These are phyloP conservation scores for Myiotriccus ornatus DNA, from an alignment of 2,797 vertebrate genomes.

Conservation along the genomic window DNA sequence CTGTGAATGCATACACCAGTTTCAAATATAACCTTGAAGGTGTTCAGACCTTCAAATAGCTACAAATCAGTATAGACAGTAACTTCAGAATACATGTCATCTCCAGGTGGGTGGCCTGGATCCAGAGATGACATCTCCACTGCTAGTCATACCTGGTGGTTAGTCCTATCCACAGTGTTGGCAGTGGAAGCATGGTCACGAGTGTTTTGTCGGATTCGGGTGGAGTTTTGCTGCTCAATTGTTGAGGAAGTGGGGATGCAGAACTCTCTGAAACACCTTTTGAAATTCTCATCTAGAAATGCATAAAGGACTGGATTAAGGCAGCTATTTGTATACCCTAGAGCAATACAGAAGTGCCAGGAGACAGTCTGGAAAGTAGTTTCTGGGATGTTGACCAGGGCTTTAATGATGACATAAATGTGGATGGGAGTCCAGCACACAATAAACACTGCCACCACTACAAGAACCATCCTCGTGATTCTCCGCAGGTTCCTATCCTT, in stretches of 20 bases:
- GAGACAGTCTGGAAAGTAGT: conserved; percentile 93
- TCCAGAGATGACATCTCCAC: conserved; percentile 88
- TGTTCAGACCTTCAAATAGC: not conserved
- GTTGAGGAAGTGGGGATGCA: conserved; percentile 89
- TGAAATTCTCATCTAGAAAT: conserved; percentile 99
- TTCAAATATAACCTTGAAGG: not conserved
- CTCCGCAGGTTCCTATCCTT: conserved; percentile 95
- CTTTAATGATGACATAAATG: conserved; percentile 95
- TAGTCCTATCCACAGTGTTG: conserved; percentile 90
- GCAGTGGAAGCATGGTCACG: conserved; percentile 88
- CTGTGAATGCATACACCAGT: not conserved
- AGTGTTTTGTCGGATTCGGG: conserved; percentile 83
- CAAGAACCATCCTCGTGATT: conserved; percentile 97
- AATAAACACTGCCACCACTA: conserved; percentile 97
- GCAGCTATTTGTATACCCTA: conserved; percentile 96
- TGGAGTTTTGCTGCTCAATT: conserved; percentile 91
- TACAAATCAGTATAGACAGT: conserved; percentile 82
- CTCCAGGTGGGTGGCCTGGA: conserved; percentile 72
- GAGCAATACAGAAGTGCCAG: conserved; percentile 98
- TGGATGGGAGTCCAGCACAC: conserved; percentile 99
- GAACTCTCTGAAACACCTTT: conserved; percentile 97
- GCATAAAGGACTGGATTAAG: conserved; percentile 98
- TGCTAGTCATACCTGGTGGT: conserved; percentile 97
- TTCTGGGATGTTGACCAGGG: conserved; percentile 90
- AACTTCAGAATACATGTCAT: conserved; percentile 85